Base-by-base conservation (phyloP, 1,140 invertebrate species). In the Melipona quadrifasciata region DNA sequence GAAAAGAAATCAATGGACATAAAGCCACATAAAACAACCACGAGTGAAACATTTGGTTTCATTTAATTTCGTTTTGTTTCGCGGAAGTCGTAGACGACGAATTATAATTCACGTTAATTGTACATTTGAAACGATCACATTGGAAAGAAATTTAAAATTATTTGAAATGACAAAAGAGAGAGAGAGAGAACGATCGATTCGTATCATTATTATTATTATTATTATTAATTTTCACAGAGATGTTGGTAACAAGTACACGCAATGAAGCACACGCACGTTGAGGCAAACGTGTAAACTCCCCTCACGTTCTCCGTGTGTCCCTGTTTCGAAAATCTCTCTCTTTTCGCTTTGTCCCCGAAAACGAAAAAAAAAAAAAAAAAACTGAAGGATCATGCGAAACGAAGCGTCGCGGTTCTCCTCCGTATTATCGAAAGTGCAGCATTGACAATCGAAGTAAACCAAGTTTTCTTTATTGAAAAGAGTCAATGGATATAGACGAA, bases 381-480 rank as follows among this genome's bases (percentile, higher is more conserved):
- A 83, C n/a, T 61, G 79, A 75, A 76, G 58, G 70, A 84, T 75
- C 77, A 73, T 75, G 81, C 81, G 57, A 70, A 81, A 83, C 27
- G 55, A 57, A 67, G 75, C 65, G 70, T 72, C 70, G 72, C 75
- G 73, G 71, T 68, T 78, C 80, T 82, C 77, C 85, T 73, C 79
- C 86, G 90, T 47, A 47, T 47, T 47, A 91, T 91, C 91, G 94
- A 95, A 94, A 94, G 93, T 94, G 92, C 92, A 94, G 94, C 94
- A 93, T 93, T 92, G 94, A 94, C 94, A 94, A 95, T 95, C 94
- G 92, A 94, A 93, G 92, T 92, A 92, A 90, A 47, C 39, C 91
- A 93, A 88, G 81, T 89, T 91, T n/a, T 84, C 76, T 75, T 85
- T 86, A 81, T 88, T 81, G 47, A 65, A 74, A 61, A 80, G 79